These are phyloP conservation scores for Antrozous pallidus DNA, from an alignment of 2,797 vertebrate genomes.

Conservation along the genomic window DNA sequence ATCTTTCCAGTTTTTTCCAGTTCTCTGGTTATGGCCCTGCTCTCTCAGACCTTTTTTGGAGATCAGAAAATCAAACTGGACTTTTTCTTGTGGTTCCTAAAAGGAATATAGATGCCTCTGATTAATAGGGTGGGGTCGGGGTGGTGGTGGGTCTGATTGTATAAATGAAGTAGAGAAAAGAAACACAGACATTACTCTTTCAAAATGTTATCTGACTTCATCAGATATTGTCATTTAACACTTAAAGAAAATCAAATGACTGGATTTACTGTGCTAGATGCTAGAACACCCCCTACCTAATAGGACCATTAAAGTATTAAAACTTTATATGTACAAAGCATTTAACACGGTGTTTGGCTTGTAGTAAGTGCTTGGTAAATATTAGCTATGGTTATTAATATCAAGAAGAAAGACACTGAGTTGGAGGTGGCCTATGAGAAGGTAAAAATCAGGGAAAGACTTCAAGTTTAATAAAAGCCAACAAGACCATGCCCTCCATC, in stretches of 20 bases:
- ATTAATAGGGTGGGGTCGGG: not conserved
- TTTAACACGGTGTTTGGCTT: not conserved
- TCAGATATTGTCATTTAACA: not conserved
- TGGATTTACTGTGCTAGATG: not conserved
- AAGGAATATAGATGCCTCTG: not conserved
- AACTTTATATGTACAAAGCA: not conserved
- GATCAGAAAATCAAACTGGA: not conserved
- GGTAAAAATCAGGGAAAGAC: not conserved
- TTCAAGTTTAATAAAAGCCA: not conserved
- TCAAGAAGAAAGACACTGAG: not conserved
- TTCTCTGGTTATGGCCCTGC: not conserved
- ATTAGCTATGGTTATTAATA: not conserved
- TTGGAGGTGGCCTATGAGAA: not conserved
- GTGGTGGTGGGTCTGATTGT: not conserved
- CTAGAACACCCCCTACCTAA: not conserved
- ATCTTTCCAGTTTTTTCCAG: not conserved
- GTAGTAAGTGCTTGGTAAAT: not conserved
- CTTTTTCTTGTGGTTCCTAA: not conserved
- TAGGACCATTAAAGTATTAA: not conserved
- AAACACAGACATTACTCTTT: not conserved
- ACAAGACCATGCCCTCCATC: not conserved
- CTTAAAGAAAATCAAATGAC: not conserved
- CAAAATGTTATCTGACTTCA: slow-evolving; percentile 9
- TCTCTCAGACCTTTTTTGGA: not conserved
- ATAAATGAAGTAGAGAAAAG: not conserved